A percentile compares a stretch with the other conserved stretches of the same genome.
These are phyloP conservation scores for Callyntrura guangdongensis DNA, from an alignment of 2,888 invertebrate genomes.

Conservation along the genomic window DNA sequence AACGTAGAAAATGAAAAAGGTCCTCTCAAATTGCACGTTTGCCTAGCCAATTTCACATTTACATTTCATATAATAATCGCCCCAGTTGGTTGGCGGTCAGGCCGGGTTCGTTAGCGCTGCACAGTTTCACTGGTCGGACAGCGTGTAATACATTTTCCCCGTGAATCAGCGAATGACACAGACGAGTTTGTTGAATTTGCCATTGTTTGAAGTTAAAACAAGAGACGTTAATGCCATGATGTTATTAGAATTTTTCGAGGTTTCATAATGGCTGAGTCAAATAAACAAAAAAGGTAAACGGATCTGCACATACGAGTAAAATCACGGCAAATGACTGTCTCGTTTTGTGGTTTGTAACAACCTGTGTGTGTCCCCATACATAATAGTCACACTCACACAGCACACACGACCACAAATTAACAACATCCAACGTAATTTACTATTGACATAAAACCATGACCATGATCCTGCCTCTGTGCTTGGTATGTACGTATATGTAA, in stretches of 20 bases:
- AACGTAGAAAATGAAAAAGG: too few species aligned
- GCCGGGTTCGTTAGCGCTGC: too few species aligned
- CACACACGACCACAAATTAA: background rate
- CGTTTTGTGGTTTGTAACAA: too few species aligned
- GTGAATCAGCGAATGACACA: background rate
- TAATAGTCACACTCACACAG: too few species aligned
- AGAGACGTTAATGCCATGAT: background rate
- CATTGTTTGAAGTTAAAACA: constrained; percentile 22
- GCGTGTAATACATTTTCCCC: too few species aligned
- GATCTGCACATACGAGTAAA: constrained; percentile 3
- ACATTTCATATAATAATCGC: too few species aligned
- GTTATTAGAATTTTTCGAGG: background rate
- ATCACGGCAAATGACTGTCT: background rate
- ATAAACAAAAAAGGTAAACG: constrained; percentile 41
- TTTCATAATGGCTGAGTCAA: constrained; percentile 20
- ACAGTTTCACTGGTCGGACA: too few species aligned
- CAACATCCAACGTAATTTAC: constrained; percentile 2
- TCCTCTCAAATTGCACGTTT: too few species aligned
- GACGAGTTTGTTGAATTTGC: background rate
- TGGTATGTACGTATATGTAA: too few species aligned
- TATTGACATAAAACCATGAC: constrained; percentile 8
- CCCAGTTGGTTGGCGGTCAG: too few species aligned
- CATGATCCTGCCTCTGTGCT: background rate
- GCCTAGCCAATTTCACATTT: too few species aligned
- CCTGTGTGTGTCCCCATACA: too few species aligned